phyloP scores from a whole-genome alignment of 2,888 invertebrate species.

The Calameuta filiformis region DNA sequence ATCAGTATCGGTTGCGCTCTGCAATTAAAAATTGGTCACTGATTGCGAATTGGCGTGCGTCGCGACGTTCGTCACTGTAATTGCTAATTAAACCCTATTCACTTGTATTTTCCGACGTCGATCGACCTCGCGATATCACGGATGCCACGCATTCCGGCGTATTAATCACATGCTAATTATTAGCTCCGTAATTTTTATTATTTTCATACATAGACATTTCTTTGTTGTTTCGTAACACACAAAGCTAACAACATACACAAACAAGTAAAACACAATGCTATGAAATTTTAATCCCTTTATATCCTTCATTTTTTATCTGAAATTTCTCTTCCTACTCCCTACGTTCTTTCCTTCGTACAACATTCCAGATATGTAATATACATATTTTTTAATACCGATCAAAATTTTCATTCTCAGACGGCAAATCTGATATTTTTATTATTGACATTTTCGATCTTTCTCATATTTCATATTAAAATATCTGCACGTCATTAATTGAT shows the following conservation, averaged over 20 bases:
- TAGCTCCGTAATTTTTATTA: not conserved
- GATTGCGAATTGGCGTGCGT: not conserved
- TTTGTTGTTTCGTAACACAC: not conserved
- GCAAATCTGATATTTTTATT: not conserved
- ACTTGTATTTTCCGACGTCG: not conserved
- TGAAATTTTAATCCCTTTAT: not conserved
- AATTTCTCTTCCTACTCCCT: not conserved
- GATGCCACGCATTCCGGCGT: not conserved
- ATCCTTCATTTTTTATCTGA: not conserved
- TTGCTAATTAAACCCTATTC: not conserved
- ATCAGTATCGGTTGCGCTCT: not conserved
- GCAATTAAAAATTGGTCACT: conserved; percentile 4
- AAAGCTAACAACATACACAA: not conserved
- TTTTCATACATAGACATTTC: not conserved
- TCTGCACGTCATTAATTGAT: too few species aligned
- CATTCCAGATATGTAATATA: not conserved
- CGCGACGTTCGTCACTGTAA: not conserved
- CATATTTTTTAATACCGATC: not conserved
- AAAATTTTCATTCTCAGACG: not conserved
- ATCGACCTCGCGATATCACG: not conserved
- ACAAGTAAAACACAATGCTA: not conserved
- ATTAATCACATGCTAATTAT: not conserved
- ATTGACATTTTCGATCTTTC: not conserved
- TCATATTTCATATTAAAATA: not conserved
- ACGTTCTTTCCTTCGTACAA: not conserved